A percentile compares a stretch with the other conserved stretches of the same genome.
phyloP scores from a whole-genome alignment of 2,113 vertebrate species.

The Amblyornis subalaris region DNA sequence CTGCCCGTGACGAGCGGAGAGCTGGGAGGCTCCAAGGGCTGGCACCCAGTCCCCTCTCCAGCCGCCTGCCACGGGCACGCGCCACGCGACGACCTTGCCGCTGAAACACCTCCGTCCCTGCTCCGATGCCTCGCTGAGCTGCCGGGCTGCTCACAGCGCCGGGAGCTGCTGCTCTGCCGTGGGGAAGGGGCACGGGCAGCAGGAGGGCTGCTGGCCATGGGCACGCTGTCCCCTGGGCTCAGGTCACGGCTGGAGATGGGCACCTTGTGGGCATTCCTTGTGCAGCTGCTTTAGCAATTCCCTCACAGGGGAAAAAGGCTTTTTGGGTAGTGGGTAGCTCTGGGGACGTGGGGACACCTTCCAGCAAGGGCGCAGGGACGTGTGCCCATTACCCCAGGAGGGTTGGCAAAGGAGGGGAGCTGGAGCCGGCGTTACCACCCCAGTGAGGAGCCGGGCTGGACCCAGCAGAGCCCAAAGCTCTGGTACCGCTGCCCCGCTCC shows the following conservation, averaged over 20 bases:
- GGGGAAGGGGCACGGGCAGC: not conserved
- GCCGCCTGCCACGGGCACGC: not conserved
- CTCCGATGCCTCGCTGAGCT: not conserved
- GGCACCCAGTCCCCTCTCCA: not conserved
- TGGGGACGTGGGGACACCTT: not conserved
- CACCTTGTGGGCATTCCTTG: not conserved
- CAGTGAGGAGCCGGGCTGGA: not conserved
- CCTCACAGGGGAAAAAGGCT: accelerated
- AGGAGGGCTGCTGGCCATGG: not conserved
- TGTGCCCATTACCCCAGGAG: not conserved
- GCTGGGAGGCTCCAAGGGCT: not conserved
- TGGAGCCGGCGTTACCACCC: accelerated
- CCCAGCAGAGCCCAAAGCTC: not conserved
- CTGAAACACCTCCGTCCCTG: not conserved
- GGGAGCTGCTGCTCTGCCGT: not conserved
- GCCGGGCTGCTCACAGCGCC: not conserved
- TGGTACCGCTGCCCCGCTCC: not conserved
- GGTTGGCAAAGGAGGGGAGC: not conserved
- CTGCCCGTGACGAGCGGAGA: accelerated
- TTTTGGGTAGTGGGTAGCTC: not conserved
- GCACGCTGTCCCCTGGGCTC: not conserved
- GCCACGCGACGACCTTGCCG: not conserved
- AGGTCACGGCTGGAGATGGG: accelerated
- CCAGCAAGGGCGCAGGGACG: accelerated
- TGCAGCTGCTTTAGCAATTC: not conserved